Evolutionary conservation across 2,797 vertebrate genomes (phyloP), one percentile per base, ranked within the genome.

Genomic region (Mus caroli): DNA sequence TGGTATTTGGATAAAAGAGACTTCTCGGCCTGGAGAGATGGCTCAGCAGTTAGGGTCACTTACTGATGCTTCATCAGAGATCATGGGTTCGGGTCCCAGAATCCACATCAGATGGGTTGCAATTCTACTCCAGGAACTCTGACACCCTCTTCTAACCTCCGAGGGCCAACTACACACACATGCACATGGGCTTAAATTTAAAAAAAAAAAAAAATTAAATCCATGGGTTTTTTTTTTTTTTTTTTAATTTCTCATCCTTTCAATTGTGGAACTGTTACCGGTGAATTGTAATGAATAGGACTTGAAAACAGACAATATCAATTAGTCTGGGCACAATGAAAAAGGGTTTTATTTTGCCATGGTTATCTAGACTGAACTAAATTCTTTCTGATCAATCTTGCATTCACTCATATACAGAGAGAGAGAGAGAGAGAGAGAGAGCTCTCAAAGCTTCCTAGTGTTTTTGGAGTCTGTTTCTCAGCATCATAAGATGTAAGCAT

Each of bases 331-430:
- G 20, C 37, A 90, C 71, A 88, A 94, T n/a, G 73, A 31, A 91
- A 75, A 11, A 31, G 50, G 43, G 52, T 52, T 91, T 58, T 93
- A 64, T 75, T 86, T 28, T 92, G 67, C 26, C 4, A 8, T 46
- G 28, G 4, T 87, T 83, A 86, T 17, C 79, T 79, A 26, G 37
- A 52, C 46, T 83, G 77, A 91, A 88, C 28, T 77, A 87, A 92
- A 94, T 94, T 96, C 87, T 56, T 95, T 83, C 62, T 43, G 86
- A 97, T 73, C 87, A 94, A 88, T 60, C 77, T 76, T 95, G 54
- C 43, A 64, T 60, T 15, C 54, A 91, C 83, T 62, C 46, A 34
- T 31, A 79, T 50, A 54, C 31, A 24, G 67, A 71, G 67, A 71
- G 7, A 67, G 12, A 34, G 64, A 67, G 34, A 31, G 34, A 22